These are phyloP conservation scores for Lepus townsendii DNA, from an alignment of 2,797 vertebrate species.

Conservation along the genomic window DNA sequence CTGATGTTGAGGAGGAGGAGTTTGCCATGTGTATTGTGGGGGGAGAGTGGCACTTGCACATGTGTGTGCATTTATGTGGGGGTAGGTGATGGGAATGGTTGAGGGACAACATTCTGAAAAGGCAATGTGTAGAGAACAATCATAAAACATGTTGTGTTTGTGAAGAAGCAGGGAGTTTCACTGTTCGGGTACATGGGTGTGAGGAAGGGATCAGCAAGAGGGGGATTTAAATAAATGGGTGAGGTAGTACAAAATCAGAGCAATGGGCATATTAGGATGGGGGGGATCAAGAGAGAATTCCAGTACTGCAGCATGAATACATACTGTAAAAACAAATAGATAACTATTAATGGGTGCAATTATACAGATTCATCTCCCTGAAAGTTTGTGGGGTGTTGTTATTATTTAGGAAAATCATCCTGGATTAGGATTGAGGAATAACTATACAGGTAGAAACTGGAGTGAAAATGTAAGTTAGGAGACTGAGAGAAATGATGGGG, in stretches of 20 bases:
- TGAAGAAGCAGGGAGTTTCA: background rate
- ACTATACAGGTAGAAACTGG: background rate
- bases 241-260: background rate
- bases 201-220: background rate
- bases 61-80: background rate
- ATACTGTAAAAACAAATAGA: background rate
- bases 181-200: fast-evolving
- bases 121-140: background rate
- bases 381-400: background rate
- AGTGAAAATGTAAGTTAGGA: background rate
- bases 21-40: background rate
- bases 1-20: background rate
- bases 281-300: background rate
- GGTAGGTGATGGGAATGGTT: background rate
- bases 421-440: background rate
- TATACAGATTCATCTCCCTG: background rate
- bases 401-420: background rate
- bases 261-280: background rate
- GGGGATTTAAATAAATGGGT: background rate
- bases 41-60: too few relatives aligned
- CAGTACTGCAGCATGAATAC: background rate
- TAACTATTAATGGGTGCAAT: background rate
- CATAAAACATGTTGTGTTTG: background rate
- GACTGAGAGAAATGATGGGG: background rate
- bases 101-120: background rate